Conservation (phyloP, 2,888 invertebrate species). For the Rotaria macrura region DNA sequence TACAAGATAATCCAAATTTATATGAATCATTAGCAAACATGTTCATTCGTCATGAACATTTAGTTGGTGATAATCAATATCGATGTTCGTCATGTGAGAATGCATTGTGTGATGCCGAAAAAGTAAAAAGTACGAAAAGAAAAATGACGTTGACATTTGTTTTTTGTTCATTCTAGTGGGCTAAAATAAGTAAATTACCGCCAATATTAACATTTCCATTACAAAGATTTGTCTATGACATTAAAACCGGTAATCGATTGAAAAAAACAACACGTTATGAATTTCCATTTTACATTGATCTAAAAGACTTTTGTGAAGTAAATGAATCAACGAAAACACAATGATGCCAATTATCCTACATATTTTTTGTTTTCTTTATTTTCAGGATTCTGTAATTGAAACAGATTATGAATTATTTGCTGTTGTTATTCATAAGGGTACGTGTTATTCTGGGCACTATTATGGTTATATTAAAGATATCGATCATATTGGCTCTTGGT, state of each 20-base stretch:
- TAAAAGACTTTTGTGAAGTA: slow-evolving; percentile 40
- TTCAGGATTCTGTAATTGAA: slow-evolving; percentile 35
- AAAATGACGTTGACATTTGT: not conserved
- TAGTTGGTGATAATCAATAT: slow-evolving; percentile 49
- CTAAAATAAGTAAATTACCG: slow-evolving; percentile 45
- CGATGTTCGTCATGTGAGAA: slow-evolving; percentile 43
- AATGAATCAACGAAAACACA: too few species aligned
- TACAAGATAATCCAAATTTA: slow-evolving; percentile 42
- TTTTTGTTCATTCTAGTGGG: slow-evolving; percentile 40
- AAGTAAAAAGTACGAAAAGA: slow-evolving; percentile 38
- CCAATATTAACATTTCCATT: slow-evolving; percentile 48
- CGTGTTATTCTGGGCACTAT: slow-evolving; percentile 50
- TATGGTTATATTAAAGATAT: slow-evolving; percentile 49
- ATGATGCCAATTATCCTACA: too few species aligned
- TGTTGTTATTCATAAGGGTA: slow-evolving; percentile 49
- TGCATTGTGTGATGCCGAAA: slow-evolving; percentile 47
- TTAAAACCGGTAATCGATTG: slow-evolving; percentile 37
- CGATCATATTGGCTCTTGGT: slow-evolving; percentile 46
- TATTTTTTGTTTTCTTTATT: slow-evolving; percentile 28
- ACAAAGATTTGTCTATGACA: slow-evolving; percentile 49
- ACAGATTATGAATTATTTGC: slow-evolving; percentile 47
- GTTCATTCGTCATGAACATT: slow-evolving; percentile 42
- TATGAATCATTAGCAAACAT: slow-evolving; percentile 40
- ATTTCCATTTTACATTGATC: slow-evolving; percentile 46
- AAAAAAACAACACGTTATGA: slow-evolving; percentile 47